Evolutionary conservation across 1,140 invertebrate genomes (phyloP).

Genomic region (Spodoptera frugiperda): DNA sequence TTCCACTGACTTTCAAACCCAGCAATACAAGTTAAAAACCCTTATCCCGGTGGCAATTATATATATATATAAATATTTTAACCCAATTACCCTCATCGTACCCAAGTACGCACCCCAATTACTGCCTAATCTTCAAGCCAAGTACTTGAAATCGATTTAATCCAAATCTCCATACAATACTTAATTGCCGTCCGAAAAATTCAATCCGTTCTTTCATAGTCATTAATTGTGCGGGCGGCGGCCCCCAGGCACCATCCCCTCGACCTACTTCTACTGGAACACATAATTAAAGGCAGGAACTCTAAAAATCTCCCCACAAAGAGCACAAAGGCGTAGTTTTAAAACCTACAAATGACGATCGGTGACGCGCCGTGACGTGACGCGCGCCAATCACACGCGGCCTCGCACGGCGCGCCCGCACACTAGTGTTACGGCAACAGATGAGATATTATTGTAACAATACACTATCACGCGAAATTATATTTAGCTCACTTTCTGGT

Average conservation of each 20-base stretch:
- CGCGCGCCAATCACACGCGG: constrained; percentile 10
- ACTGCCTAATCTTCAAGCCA: constrained; percentile 14
- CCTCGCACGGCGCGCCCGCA: not conserved
- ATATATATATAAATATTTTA: constrained; percentile 21
- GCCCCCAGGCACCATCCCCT: constrained; percentile 24
- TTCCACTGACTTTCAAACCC: not conserved
- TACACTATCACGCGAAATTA: no score
- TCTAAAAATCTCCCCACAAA: constrained; percentile 50
- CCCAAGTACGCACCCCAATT: constrained; percentile 15
- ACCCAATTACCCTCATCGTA: constrained; percentile 8
- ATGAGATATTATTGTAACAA: no score
- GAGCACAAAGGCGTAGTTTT: constrained; percentile 47
- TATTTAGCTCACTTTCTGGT: no score
- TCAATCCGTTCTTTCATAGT: constrained; percentile 43
- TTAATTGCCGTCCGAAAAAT: constrained; percentile 46
- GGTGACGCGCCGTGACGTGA: not conserved
- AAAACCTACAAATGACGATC: constrained; percentile 54
- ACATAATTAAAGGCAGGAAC: constrained; percentile 69
- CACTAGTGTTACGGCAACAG: no score
- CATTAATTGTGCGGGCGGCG: constrained; percentile 34
- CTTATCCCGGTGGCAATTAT: constrained; percentile 19
- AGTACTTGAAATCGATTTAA: constrained; percentile 22
- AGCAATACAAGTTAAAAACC: constrained; percentile 1
- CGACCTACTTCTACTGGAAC: constrained; percentile 58
- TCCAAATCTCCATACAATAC: constrained; percentile 25